Evolutionary conservation across 2,797 vertebrate genomes (phyloP).

Genomic region (Lepidocolaptes lacrymiger): DNA sequence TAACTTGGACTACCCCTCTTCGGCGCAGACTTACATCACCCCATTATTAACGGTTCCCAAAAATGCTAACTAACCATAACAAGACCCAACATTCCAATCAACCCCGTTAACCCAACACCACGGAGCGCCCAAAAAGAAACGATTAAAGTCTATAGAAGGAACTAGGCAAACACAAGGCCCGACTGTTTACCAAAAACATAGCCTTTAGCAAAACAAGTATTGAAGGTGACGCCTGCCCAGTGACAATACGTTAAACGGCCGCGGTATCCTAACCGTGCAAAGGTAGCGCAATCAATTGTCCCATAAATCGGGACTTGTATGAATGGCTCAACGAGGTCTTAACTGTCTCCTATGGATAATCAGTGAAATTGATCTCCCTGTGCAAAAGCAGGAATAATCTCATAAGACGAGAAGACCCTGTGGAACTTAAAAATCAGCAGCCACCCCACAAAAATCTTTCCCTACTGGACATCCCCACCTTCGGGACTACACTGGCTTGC

Average conservation of each 20-base stretch:
- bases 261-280: neutral
- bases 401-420: neutral
- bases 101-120: neutral
- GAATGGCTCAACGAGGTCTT: neutral
- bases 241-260: neutral
- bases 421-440: neutral
- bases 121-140: neutral
- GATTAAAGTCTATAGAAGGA: constrained; percentile 72
- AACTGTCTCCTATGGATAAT: neutral
- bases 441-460: neutral
- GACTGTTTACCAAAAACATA: constrained; percentile 82
- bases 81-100: neutral
- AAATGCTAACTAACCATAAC: neutral
- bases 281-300: neutral
- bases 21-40: accelerated
- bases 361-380: neutral
- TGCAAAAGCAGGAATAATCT: neutral
- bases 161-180: constrained; percentile 73
- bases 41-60: neutral
- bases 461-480: too few relatives aligned
- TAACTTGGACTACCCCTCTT: accelerated
- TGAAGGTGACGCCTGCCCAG: constrained; percentile 68
- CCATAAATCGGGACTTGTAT: neutral
- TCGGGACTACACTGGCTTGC: accelerated
- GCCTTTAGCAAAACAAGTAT: constrained; percentile 43